Conservation (phyloP, 1,140 invertebrate species). For the Frieseomelitta varia region DNA sequence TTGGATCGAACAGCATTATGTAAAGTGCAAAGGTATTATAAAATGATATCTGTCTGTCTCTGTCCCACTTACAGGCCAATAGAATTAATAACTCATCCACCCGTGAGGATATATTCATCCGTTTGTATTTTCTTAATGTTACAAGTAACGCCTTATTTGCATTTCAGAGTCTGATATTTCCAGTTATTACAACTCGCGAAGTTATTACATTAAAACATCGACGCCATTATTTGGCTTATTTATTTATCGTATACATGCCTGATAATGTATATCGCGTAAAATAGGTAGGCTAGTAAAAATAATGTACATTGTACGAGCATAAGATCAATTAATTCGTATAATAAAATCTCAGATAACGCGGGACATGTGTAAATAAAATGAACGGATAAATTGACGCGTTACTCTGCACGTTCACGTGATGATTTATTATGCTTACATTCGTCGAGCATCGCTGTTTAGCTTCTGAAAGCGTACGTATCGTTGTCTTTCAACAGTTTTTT, state of each 20-base stretch:
- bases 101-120: neutral
- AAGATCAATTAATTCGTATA: neutral
- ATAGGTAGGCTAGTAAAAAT: neutral
- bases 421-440: neutral
- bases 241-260: neutral
- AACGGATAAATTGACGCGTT: neutral
- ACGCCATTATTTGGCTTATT: neutral
- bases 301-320: neutral
- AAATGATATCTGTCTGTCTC: neutral
- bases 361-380: neutral
- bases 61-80: neutral
- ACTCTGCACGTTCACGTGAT: neutral
- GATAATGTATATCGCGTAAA: neutral
- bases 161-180: neutral
- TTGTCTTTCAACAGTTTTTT: neutral
- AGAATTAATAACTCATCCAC: slow-evolving; percentile 38
- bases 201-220: too few relatives aligned
- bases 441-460: neutral
- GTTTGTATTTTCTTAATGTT: neutral
- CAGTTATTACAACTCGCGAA: neutral
- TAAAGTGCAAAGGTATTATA: slow-evolving; percentile 36
- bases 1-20: slow-evolving; percentile 5
- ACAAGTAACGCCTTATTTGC: neutral
- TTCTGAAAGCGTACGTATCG: neutral
- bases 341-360: neutral